phyloP scores from a whole-genome alignment of 1,140 invertebrate genomes.

The Pissodes strobi region DNA sequence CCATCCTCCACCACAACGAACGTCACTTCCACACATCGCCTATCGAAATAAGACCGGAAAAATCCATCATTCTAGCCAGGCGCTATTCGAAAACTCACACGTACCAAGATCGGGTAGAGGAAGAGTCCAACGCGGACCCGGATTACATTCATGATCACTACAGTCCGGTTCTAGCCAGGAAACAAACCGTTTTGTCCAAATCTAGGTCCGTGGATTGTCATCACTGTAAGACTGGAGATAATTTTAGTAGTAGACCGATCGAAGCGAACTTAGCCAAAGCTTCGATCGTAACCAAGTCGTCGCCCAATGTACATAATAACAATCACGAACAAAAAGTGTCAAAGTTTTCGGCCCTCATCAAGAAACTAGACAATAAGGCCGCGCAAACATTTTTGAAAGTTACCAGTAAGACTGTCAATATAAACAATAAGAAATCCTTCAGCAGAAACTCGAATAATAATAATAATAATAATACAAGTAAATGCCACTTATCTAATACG shows the following conservation, averaged over 20 bases:
- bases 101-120: constrained; percentile 13
- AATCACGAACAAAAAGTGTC: constrained; percentile 2
- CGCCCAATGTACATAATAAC: constrained; percentile 19
- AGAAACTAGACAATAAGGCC: constrained; percentile 34
- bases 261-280: not conserved
- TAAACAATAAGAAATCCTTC: constrained; percentile 4
- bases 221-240: not conserved
- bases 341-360: constrained; percentile 18
- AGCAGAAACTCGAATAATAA: constrained; percentile 2
- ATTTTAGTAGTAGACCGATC: not conserved
- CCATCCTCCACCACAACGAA: not conserved
- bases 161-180: constrained; percentile 38
- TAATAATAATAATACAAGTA: constrained; percentile 3
- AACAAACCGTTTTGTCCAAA: constrained; percentile 6
- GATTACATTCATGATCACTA: constrained; percentile 49
- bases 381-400: constrained; percentile 17
- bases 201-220: constrained; percentile 24
- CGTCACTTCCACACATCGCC: not conserved
- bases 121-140: not conserved
- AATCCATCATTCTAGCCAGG: constrained; percentile 36
- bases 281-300: constrained; percentile 14
- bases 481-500: not conserved
- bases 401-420: not conserved
- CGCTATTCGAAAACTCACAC: constrained; percentile 26
- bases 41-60: constrained; percentile 31